Evolutionary conservation across 2,113 vertebrate genomes (phyloP).

Genomic region (Ammodytes marinus): DNA sequence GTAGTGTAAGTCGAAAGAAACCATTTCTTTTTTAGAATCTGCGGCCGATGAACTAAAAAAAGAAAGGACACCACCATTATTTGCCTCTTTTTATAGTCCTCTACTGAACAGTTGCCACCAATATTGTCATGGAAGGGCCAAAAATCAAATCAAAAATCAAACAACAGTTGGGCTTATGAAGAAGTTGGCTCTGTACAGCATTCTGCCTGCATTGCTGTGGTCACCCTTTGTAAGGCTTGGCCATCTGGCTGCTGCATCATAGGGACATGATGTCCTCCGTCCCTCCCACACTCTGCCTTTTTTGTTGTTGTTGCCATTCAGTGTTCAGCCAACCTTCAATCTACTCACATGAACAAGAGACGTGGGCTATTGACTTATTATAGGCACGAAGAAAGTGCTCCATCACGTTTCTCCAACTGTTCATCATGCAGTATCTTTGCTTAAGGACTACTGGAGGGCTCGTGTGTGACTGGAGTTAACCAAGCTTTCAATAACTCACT

Average conservation of each 20-base stretch:
- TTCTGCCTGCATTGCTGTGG: not conserved
- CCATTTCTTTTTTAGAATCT: not conserved
- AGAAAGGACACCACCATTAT: constrained; percentile 12
- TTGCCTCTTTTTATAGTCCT: constrained; percentile 52
- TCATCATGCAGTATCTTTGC: constrained; percentile 14
- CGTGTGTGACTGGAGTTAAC: not conserved
- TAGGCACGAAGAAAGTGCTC: not conserved
- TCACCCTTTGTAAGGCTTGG: constrained; percentile 22
- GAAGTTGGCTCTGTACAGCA: constrained; percentile 24
- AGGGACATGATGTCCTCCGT: constrained; percentile 56
- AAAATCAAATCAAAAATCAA: constrained; percentile 26
- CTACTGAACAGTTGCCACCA: constrained; percentile 5
- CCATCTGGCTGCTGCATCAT: constrained; percentile 50
- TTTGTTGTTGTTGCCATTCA: constrained; percentile 16
- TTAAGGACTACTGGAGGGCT: not conserved
- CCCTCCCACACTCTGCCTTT: constrained; percentile 12
- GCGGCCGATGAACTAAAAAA: constrained; percentile 29
- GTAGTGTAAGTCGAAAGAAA: constrained; percentile 28
- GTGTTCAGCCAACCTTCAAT: constrained; percentile 38
- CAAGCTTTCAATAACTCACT: constrained; percentile 16
- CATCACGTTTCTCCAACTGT: not conserved
- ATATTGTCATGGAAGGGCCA: not conserved
- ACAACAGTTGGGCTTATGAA: not conserved
- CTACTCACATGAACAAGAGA: constrained; percentile 20
- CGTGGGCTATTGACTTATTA: constrained; percentile 29